Base-by-base conservation (phyloP, 1,140 invertebrate species). In the Trachymyrmex cornetzi region DNA sequence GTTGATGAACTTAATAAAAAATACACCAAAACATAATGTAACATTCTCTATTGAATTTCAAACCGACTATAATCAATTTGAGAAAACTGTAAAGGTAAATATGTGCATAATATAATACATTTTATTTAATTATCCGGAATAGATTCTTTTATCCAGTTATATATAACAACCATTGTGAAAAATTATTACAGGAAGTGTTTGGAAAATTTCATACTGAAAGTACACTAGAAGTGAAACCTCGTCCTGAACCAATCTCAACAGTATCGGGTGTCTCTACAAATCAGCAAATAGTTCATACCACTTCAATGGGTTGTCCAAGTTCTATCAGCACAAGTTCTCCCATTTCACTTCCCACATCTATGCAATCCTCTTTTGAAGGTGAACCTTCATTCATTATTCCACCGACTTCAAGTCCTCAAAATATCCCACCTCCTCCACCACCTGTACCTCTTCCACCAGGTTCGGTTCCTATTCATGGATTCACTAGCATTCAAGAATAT, bases 31-130 rank as follows among this genome's bases (percentile, higher is more conserved):
- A 92, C 96, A 97, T 59, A 97, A 98, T 92, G 96, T 97, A 16
- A 96, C 97, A 91, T 97, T 97, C 91, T 97, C 96, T 50, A 96
- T 99, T 86, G 97, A 98, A 91, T 99, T 99, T 93, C 97, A 98
- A 88, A 97, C 98, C 0, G 97, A 98, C 93, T 96, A 97, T 77
- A 96, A 97, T 66, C 97, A 97, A 91, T 98, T 99, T 95, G 97
- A 98, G 91, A 95, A 95, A 86, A 95, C 95, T 91, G 92, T 96
- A 3, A 95, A 96, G 92, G 96, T 96, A 96, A 77, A 94, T 96
- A 89, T 44, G 38, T 64, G 50, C 9, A 94, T 94, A 85, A 77
- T 75, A 71, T 59, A 14, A 38, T 75, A 63, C 6, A 27, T n/a
- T 82, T 67, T 53, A 14, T 81, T 4, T 6, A 44, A 48, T 38